A percentile compares a stretch with the other conserved stretches of the same genome.
Evolutionary conservation across 92 coral and sea anemone genomes (phyloP).

Genomic region (Umimayanthus kanabou): DNA sequence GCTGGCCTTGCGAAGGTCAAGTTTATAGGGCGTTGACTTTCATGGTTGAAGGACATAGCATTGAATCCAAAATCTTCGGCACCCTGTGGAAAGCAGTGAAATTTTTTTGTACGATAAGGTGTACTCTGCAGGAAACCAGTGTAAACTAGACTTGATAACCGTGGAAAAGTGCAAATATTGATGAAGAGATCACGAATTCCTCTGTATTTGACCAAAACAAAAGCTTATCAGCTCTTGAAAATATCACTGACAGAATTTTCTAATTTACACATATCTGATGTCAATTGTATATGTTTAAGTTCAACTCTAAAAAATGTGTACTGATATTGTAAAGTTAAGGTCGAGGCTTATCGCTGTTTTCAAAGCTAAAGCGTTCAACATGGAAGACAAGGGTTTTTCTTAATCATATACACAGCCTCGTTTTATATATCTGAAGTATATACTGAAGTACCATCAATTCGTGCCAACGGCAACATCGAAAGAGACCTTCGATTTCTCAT

Average conservation of each 20-base stretch:
- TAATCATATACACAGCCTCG: background rate
- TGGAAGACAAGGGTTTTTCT: background rate
- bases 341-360: background rate
- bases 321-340: too few relatives aligned
- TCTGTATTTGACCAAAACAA: background rate
- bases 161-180: background rate
- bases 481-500: background rate
- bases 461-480: background rate
- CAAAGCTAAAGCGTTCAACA: background rate
- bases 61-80: background rate
- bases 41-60: too few relatives aligned
- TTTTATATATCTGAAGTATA: too few relatives aligned
- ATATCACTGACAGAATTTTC: background rate
- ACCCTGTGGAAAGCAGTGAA: background rate
- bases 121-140: background rate
- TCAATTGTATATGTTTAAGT: background rate
- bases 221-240: too few relatives aligned
- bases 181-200: background rate
- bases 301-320: too few relatives aligned
- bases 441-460: too few relatives aligned
- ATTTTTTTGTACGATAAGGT: background rate
- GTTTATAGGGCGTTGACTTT: background rate
- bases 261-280: background rate
- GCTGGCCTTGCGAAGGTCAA: background rate
- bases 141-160: background rate